A percentile compares a stretch with the other conserved stretches of the same genome.
phyloP scores from a whole-genome alignment of 2,797 vertebrate genomes.

The Chelmon rostratus region DNA sequence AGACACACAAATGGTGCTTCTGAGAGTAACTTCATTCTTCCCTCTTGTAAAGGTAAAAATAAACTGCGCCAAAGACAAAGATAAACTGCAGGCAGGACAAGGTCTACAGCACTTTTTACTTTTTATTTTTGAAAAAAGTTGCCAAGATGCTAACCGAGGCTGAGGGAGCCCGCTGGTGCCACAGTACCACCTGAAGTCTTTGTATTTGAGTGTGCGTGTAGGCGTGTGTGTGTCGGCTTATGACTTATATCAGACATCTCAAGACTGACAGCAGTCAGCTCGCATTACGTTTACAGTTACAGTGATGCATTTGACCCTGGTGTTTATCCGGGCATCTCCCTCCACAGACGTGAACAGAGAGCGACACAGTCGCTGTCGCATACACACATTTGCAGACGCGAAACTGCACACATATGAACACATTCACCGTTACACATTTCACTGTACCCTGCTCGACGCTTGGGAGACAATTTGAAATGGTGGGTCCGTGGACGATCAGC shows the following conservation, averaged over 20 bases:
- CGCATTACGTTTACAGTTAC: constrained; percentile 67
- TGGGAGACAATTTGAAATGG: constrained; percentile 76
- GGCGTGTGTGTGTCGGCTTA: not conserved
- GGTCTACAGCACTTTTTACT: not conserved
- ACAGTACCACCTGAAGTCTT: constrained; percentile 18
- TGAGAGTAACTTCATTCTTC: too few relatives aligned
- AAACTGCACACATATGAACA: constrained; percentile 1
- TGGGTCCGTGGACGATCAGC: constrained; percentile 70
- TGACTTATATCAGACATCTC: constrained; percentile 41
- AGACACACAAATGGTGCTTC: not conserved
- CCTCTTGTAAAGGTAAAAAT: too few relatives aligned
- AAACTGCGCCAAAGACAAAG: too few relatives aligned
- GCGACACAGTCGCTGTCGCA: constrained; percentile 57
- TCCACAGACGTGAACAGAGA: constrained; percentile 57
- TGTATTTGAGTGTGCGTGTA: not conserved
- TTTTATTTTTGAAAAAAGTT: constrained; percentile 16
- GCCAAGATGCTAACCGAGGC: constrained; percentile 26
- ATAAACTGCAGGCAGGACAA: not conserved
- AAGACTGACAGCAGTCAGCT: constrained; percentile 71
- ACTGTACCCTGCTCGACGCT: constrained; percentile 49
- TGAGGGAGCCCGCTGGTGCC: constrained; percentile 21
- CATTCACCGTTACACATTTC: constrained; percentile 44
- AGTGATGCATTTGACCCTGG: constrained; percentile 68
- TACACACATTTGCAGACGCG: constrained; percentile 33
- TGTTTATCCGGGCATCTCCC: constrained; percentile 66